phyloP scores from a whole-genome alignment of 2,888 invertebrate genomes.

The Patella ulyssiponensis region DNA sequence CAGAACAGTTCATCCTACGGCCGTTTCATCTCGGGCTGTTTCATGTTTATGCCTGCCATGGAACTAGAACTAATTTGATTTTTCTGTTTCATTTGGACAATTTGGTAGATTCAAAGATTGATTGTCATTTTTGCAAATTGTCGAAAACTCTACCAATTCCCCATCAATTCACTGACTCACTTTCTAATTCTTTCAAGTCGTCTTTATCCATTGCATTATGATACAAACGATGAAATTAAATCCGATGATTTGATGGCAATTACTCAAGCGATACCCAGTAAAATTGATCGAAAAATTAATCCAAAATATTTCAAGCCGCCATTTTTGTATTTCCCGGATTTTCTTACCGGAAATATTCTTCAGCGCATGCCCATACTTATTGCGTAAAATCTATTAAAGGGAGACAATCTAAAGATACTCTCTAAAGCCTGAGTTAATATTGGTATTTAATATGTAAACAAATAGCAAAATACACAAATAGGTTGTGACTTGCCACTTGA shows the following conservation, averaged over 20 bases:
- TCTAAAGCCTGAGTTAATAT: no score
- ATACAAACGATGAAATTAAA: background rate
- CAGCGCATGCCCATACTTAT: background rate
- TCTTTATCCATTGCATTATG: constrained; percentile 27
- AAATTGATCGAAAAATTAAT: background rate
- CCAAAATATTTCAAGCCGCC: background rate
- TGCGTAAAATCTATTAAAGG: background rate
- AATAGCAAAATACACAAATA: no score
- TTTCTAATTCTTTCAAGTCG: constrained; percentile 32
- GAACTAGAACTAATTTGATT: no score
- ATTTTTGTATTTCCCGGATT: constrained; percentile 23
- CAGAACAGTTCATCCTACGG: no score
- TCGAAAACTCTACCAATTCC: background rate
- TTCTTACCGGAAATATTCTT: constrained; percentile 1
- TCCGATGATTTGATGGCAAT: background rate
- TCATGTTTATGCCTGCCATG: no score
- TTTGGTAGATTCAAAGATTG: background rate
- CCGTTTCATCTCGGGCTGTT: no score
- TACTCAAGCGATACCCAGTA: background rate
- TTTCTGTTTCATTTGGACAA: no score
- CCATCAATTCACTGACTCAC: constrained; percentile 22
- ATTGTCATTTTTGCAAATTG: background rate
- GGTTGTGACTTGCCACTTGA: no score
- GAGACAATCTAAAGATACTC: no score
- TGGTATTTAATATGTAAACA: no score